Evolutionary conservation across 2,888 invertebrate genomes (phyloP).

Genomic region (Tupiocoris notatus): DNA sequence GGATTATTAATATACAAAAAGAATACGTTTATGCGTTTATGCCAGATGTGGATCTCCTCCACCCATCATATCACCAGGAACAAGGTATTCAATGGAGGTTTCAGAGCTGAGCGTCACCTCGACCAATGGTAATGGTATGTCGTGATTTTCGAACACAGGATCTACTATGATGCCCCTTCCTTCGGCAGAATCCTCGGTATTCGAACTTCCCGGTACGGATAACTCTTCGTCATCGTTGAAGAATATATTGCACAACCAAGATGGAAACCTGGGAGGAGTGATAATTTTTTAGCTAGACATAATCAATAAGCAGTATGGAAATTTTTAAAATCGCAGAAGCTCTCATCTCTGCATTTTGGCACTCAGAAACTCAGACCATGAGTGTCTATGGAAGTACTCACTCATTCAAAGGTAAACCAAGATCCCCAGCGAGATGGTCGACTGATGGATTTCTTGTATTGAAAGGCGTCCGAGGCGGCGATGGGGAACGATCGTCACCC

Average conservation of each 20-base stretch:
- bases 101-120: background rate
- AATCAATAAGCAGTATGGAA: background rate
- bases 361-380: background rate
- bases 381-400: background rate
- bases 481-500: background rate
- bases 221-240: slow-evolving; percentile 29
- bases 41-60: slow-evolving; percentile 39
- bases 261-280: slow-evolving; percentile 19
- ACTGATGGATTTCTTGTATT: slow-evolving; percentile 15
- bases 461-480: slow-evolving; percentile 2
- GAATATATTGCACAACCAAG: slow-evolving; percentile 37
- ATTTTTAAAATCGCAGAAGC: too few species aligned
- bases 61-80: slow-evolving; percentile 41
- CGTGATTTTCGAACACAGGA: background rate
- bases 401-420: background rate
- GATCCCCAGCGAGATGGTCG: background rate
- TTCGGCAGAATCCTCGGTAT: background rate
- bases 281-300: background rate
- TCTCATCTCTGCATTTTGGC: too few species aligned
- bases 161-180: too few species aligned
- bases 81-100: slow-evolving; percentile 5
- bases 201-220: slow-evolving; percentile 8
- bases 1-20: too few species aligned
- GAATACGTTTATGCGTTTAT: too few species aligned
- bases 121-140: background rate